phyloP scores from a whole-genome alignment of 2,888 invertebrate genomes.

The Drosophila neonasuta region DNA sequence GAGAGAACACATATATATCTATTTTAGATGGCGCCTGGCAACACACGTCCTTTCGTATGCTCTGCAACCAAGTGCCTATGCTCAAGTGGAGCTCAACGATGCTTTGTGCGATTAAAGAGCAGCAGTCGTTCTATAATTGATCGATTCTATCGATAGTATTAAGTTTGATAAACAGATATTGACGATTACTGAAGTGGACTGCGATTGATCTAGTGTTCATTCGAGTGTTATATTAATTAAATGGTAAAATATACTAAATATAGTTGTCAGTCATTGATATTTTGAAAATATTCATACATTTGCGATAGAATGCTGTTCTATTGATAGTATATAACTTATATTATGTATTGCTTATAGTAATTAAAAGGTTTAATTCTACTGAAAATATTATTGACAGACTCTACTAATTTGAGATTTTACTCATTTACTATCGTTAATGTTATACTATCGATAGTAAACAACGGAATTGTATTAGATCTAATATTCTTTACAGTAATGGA shows the following conservation, averaged over 20 bases:
- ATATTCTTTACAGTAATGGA: too few species aligned
- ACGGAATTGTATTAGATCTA: too few species aligned
- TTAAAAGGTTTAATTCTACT: too few species aligned
- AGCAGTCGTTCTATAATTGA: slow-evolving; percentile 4
- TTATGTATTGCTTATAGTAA: too few species aligned
- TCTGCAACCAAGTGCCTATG: slow-evolving; percentile 23
- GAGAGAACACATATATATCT: slow-evolving; percentile 2
- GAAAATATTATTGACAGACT: too few species aligned
- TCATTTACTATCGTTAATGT: too few species aligned
- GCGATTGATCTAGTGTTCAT: not conserved
- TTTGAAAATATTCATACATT: too few species aligned
- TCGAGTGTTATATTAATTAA: not conserved
- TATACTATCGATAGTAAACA: too few species aligned
- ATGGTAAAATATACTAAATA: not conserved
- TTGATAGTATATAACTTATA: too few species aligned
- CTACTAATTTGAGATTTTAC: too few species aligned
- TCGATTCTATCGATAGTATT: slow-evolving; percentile 24
- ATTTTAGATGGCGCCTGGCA: slow-evolving; percentile 25
- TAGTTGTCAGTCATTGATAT: not conserved
- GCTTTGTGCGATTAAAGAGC: not conserved
- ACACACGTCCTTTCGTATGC: slow-evolving; percentile 21
- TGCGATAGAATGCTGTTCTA: too few species aligned
- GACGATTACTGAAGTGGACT: not conserved
- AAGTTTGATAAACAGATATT: not conserved
- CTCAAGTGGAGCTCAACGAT: slow-evolving; percentile 14